Evolutionary conservation across 2,888 invertebrate species (phyloP).

Genomic region (Xestobium rufovillosum): DNA sequence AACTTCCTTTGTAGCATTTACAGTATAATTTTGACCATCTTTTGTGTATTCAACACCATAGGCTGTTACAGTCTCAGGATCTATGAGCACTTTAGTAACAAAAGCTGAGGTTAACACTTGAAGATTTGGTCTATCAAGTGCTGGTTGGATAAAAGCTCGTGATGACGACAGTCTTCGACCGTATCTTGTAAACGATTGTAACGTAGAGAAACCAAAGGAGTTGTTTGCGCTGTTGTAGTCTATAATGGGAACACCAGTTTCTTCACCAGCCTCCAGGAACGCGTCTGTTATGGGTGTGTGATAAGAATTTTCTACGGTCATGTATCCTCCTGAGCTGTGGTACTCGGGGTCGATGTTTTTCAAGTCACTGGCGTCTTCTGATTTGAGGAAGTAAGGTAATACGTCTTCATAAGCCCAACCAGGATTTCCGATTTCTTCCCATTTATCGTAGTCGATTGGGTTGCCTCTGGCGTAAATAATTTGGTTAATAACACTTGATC

Average conservation of each 20-base stretch:
- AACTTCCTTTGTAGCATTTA: slow-evolving; percentile 46
- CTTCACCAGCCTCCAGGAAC: slow-evolving; percentile 37
- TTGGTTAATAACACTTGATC: slow-evolving; percentile 36
- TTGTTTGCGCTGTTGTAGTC: slow-evolving; percentile 42
- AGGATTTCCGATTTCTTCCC: slow-evolving; percentile 43
- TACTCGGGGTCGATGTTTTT: slow-evolving; percentile 41
- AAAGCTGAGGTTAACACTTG: slow-evolving; percentile 49
- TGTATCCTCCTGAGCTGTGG: slow-evolving; percentile 54
- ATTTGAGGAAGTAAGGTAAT: slow-evolving; percentile 52
- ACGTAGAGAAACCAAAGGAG: slow-evolving; percentile 40
- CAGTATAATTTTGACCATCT: slow-evolving; percentile 25
- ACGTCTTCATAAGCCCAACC: slow-evolving; percentile 52
- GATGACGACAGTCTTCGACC: slow-evolving; percentile 52
- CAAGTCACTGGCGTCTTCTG: slow-evolving; percentile 47
- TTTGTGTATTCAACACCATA: slow-evolving; percentile 42
- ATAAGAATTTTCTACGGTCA: slow-evolving; percentile 54
- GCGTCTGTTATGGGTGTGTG: slow-evolving; percentile 40
- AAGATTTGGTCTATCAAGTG: slow-evolving; percentile 50
- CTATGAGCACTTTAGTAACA: slow-evolving; percentile 53
- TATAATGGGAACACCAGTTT: slow-evolving; percentile 24
- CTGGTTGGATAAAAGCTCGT: slow-evolving; percentile 50
- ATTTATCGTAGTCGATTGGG: slow-evolving; percentile 61
- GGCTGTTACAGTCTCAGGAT: slow-evolving; percentile 40
- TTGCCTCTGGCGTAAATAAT: slow-evolving; percentile 54
- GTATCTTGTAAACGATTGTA: slow-evolving; percentile 43